Conservation (phyloP, 2,113 vertebrate species). For the Chionomys nivalis region DNA sequence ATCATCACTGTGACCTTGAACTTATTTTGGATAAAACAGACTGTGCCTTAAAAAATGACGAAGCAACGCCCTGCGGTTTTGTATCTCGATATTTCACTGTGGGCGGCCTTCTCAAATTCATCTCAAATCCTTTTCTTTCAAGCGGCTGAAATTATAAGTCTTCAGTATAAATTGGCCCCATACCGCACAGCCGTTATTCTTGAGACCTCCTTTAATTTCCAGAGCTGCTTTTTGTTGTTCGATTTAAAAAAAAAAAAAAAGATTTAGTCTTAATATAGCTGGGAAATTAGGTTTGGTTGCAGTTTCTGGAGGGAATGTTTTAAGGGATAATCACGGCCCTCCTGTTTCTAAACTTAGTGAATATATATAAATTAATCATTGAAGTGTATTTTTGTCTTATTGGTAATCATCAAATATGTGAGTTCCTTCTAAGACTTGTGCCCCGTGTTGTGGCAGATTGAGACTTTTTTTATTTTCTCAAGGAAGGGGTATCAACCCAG, state of each 20-base stretch:
- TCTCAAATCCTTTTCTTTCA: slow-evolving; percentile 57
- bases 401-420: slow-evolving; percentile 35
- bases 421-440: neutral
- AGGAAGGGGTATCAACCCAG: neutral
- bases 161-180: neutral
- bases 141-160: slow-evolving; percentile 1
- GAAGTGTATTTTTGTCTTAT: slow-evolving; percentile 29
- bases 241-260: neutral
- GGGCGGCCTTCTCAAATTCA: slow-evolving; percentile 55
- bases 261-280: neutral
- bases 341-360: slow-evolving; percentile 22
- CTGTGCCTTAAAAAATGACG: slow-evolving; percentile 84
- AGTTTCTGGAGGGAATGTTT: slow-evolving; percentile 42
- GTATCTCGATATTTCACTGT: slow-evolving; percentile 67
- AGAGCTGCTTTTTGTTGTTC: neutral
- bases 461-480: slow-evolving; percentile 51
- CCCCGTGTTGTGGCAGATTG: neutral
- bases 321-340: slow-evolving; percentile 21
- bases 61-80: slow-evolving; percentile 64
- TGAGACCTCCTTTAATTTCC: slow-evolving; percentile 22
- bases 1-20: slow-evolving; percentile 83
- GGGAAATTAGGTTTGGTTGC: slow-evolving; percentile 38
- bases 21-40: slow-evolving; percentile 68
- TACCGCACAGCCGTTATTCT: neutral
- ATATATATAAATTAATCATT: neutral